These are phyloP conservation scores for Magallana gigas DNA, from an alignment of 1,140 invertebrate species.

Conservation along the genomic window DNA sequence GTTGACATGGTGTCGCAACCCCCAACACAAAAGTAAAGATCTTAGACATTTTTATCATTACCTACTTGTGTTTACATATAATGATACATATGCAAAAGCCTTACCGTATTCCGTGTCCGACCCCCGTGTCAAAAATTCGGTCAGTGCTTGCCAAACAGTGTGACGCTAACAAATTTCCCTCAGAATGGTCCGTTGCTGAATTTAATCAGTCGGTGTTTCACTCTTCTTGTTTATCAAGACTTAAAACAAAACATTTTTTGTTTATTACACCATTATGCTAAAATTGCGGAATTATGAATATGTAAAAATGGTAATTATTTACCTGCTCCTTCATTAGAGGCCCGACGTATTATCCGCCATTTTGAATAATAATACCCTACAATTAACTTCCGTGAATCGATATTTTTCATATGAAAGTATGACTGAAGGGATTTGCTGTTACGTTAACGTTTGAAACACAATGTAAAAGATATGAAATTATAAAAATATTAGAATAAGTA, in stretches of 20 bases:
- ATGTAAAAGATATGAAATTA: background rate
- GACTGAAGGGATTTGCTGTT: too few species aligned
- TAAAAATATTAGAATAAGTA: background rate
- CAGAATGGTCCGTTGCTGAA: background rate
- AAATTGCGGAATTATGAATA: slow-evolving; percentile 61
- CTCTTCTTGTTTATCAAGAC: background rate
- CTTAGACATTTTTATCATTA: background rate
- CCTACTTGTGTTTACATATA: slow-evolving; percentile 11
- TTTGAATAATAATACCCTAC: slow-evolving; percentile 62
- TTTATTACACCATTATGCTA: slow-evolving; percentile 59
- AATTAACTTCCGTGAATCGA: slow-evolving; percentile 34
- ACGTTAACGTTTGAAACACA: background rate
- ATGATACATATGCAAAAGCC: slow-evolving; percentile 28
- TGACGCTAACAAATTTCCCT: background rate
- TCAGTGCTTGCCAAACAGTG: background rate
- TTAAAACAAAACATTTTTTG: background rate
- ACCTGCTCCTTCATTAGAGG: slow-evolving; percentile 61
- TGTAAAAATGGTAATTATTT: slow-evolving; percentile 63
- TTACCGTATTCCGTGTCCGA: background rate
- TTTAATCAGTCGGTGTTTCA: background rate
- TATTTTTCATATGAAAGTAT: background rate
- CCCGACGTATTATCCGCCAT: slow-evolving; percentile 56
- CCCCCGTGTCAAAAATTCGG: slow-evolving; percentile 26
- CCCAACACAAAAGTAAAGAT: background rate
- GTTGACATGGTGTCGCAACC: background rate